These are phyloP conservation scores for Lepeophtheirus salmonis DNA, from an alignment of 1,140 invertebrate species.

Conservation along the genomic window DNA sequence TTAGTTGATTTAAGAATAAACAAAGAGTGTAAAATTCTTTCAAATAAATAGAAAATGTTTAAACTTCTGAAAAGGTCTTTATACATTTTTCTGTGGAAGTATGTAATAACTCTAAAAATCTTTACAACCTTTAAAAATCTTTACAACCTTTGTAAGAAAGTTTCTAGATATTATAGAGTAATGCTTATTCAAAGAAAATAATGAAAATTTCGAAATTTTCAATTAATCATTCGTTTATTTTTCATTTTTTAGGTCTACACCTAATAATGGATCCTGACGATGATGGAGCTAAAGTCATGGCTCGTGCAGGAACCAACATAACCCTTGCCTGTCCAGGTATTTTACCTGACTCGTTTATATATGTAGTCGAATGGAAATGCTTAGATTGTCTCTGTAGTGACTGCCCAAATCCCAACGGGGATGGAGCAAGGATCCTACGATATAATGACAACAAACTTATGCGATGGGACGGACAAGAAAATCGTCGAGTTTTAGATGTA, in stretches of 20 bases:
- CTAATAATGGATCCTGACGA: neutral
- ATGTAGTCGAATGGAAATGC: conserved; percentile 16
- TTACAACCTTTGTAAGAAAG: no score
- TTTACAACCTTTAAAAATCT: no score
- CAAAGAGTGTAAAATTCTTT: no score
- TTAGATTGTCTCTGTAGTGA: conserved; percentile 4
- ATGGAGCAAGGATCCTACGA: neutral
- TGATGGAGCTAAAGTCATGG: neutral
- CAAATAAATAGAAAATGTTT: no score
- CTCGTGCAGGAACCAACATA: conserved; percentile 7
- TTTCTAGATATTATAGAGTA: no score
- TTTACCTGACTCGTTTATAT: conserved; percentile 2
- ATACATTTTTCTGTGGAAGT: no score
- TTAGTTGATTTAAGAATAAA: no score
- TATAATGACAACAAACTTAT: conserved; percentile 14
- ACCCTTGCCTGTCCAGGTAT: conserved; percentile 14
- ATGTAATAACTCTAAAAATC: no score
- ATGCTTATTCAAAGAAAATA: no score
- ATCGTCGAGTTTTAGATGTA: neutral
- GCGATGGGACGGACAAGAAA: conserved; percentile 5
- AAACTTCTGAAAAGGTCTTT: no score
- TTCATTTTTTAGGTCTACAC: neutral
- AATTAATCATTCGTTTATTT: neutral
- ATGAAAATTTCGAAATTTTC: neutral
- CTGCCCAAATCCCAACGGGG: conserved; percentile 13